phyloP scores from a whole-genome alignment of 2,888 invertebrate species.

The Teleogryllus oceanicus region DNA sequence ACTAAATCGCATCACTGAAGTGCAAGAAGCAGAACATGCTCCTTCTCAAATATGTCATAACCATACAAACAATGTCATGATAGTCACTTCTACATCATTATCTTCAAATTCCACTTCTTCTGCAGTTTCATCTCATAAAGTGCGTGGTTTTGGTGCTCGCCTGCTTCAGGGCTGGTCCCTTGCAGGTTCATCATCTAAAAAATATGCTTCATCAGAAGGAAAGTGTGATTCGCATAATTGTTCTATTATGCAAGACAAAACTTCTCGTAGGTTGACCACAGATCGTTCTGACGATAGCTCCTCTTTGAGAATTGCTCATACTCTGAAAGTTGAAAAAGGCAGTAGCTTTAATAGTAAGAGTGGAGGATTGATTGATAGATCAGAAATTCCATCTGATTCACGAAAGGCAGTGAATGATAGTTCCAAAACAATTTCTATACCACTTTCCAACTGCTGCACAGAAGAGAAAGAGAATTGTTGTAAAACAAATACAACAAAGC shows the following conservation, averaged over 20 bases:
- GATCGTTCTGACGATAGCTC: not conserved
- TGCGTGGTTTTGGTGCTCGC: conserved; percentile 53
- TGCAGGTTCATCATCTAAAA: conserved; percentile 31
- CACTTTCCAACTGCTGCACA: conserved; percentile 3
- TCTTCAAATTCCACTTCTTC: conserved; percentile 40
- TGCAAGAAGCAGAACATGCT: conserved; percentile 64
- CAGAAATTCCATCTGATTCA: not conserved
- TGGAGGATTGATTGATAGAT: not conserved
- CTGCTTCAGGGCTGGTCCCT: conserved; percentile 52
- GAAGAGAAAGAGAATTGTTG: conserved; percentile 38
- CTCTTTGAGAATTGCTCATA: not conserved
- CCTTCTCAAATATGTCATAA: conserved; percentile 30
- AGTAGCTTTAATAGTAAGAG: not conserved
- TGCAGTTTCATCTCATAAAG: conserved; percentile 46
- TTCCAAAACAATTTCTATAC: not conserved
- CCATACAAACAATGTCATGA: conserved; percentile 27
- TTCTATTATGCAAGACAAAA: not conserved
- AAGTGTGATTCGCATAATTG: conserved; percentile 3
- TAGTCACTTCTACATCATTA: conserved; percentile 37
- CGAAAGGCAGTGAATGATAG: not conserved
- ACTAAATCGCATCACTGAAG: conserved; percentile 79
- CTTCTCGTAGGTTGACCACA: not conserved
- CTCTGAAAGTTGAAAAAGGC: not conserved
- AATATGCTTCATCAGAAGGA: not conserved
- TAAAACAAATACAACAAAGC: conserved; percentile 30